Evolutionary conservation across 2,113 vertebrate species (phyloP), one percentile per base, ranked within the genome.

Genomic region (Collichthys lucidus): DNA sequence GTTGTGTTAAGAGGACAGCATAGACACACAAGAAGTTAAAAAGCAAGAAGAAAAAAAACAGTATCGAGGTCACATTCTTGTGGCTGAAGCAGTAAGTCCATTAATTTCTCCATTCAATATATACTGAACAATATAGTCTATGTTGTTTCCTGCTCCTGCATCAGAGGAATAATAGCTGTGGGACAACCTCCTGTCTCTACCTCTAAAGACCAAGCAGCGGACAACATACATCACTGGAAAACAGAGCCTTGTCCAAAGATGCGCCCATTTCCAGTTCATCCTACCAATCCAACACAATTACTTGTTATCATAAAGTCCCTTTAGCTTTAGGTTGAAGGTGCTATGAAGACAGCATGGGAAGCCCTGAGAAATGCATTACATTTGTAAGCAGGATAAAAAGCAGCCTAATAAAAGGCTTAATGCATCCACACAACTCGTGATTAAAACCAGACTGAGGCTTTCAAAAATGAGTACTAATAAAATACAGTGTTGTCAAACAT

Each of bases 281-380:
- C 26, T 5, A 12, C 22, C 6, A 42, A 64, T 26, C 19, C 52
- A 47, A 44, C 55, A 66, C 55, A 22, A 49, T 60, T 40, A 35
- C 31, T 19, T 44, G 19, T 9, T 68, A n/a, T 15, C 56, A 26
- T 47, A 7, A 53, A 72, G 44, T 29, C 22, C 9, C 15, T 22
- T 76, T 24, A 70, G 52, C 12, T 26, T 84, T n/a, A 64, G 50
- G 50, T 16, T 31, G 5, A 2, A 74, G 63, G 47, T 55, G 78
- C 83, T 83, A 78, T 66, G 87, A 60, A 57, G 79, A 71, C 52
- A 68, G 14, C 6, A 40, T 22, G 15, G 14, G 57, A 72, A 85
- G 66, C 4, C 22, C 11, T 46, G 49, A 22, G 14, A 65, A 31
- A 56, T 71, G 35, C n/a, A 61, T 79, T 65, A 29, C 50, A 46